Evolutionary conservation across 2,888 invertebrate genomes (phyloP).

Genomic region (Rotaria magnacalcarata): DNA sequence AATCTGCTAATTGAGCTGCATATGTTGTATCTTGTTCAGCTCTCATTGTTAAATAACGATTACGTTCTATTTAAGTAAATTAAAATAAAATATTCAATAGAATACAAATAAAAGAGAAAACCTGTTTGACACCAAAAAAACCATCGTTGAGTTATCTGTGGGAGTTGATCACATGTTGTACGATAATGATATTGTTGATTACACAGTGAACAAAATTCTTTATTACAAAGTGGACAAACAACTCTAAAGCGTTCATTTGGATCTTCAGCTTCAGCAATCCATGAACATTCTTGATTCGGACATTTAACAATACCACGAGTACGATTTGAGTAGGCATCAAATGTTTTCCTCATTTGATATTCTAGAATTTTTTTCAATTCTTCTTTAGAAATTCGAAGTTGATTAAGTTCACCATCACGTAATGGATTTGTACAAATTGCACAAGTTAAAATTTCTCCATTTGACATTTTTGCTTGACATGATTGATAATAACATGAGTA

Average conservation of each 20-base stretch:
- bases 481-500: constrained; percentile 1
- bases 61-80: background rate
- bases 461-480: background rate
- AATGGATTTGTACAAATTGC: background rate
- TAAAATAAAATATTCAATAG: background rate
- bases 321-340: background rate
- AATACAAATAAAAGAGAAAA: background rate
- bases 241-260: constrained; percentile 27
- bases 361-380: background rate
- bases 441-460: background rate
- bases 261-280: constrained; percentile 1
- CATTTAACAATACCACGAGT: constrained; percentile 8
- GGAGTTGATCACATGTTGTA: background rate
- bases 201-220: constrained; percentile 23
- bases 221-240: background rate
- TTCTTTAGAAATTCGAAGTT: background rate
- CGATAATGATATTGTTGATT: constrained; percentile 31
- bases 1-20: background rate
- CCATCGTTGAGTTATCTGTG: constrained; percentile 16
- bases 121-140: constrained; percentile 28
- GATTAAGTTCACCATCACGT: background rate
- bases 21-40: background rate
- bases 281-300: background rate
- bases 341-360: constrained; percentile 24
- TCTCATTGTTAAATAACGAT: background rate